Evolutionary conservation across 2,113 vertebrate species (phyloP).

Genomic region (Ciconia stormi): DNA sequence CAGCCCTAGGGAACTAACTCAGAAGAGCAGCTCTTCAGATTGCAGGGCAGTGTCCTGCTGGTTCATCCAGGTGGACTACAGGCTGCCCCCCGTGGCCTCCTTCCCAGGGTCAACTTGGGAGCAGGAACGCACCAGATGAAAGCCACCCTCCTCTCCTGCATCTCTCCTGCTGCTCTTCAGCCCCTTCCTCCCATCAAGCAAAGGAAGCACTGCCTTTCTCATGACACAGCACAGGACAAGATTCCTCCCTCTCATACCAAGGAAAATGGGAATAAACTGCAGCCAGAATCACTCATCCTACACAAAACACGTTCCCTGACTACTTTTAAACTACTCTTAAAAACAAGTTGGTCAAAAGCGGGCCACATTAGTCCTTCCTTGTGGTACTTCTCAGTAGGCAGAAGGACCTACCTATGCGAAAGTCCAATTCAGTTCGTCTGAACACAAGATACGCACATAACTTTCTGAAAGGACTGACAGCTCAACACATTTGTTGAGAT

Average conservation of each 20-base stretch:
- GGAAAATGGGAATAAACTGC: neutral
- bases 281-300: neutral
- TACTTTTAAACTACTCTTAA: neutral
- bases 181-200: neutral
- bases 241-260: neutral
- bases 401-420: accelerated
- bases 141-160: neutral
- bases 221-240: neutral
- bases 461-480: neutral
- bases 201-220: neutral
- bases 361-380: neutral
- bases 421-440: neutral
- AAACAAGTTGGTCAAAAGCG: neutral
- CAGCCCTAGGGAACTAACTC: neutral
- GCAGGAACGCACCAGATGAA: accelerated
- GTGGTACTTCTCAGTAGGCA: neutral
- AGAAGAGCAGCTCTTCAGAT: neutral
- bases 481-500: neutral
- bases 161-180: neutral
- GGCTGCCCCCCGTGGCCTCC: neutral
- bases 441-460: neutral
- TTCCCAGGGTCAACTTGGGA: neutral
- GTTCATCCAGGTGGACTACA: neutral
- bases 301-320: accelerated
- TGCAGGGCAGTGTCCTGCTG: neutral